phyloP scores from a whole-genome alignment of 2,797 vertebrate species.

The Molossus molossus region DNA sequence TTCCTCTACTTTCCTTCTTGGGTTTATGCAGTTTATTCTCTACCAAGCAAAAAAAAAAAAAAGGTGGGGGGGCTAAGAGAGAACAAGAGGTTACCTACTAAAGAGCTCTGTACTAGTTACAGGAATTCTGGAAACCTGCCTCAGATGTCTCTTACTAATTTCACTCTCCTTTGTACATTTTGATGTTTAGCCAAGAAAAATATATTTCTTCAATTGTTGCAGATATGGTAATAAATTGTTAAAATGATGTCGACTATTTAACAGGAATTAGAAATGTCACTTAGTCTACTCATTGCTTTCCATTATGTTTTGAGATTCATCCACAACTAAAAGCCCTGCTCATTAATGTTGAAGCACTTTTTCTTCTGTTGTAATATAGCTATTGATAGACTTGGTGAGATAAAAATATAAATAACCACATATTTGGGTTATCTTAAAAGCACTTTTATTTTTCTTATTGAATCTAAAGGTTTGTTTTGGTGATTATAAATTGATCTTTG shows the following conservation, averaged over 20 bases:
- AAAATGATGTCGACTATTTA: not conserved
- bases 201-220: not conserved
- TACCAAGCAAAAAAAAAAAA: not conserved
- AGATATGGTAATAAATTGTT: not conserved
- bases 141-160: not conserved
- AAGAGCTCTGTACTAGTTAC: not conserved
- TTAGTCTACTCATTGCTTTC: not conserved
- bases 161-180: not conserved
- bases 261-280: not conserved
- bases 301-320: conserved; percentile 14
- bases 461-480: not conserved
- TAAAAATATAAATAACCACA: not conserved
- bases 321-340: not conserved
- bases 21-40: not conserved
- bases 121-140: not conserved
- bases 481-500: not conserved
- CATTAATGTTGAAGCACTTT: conserved; percentile 3
- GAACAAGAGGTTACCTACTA: not conserved
- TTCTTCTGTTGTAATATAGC: not conserved
- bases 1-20: not conserved
- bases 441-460: not conserved
- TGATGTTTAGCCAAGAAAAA: not conserved
- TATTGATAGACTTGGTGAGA: conserved; percentile 11
- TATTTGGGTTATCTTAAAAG: conserved; percentile 11
- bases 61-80: not conserved